These are phyloP conservation scores for Drosophila helvetica DNA, from an alignment of 2,888 invertebrate genomes.

Conservation along the genomic window DNA sequence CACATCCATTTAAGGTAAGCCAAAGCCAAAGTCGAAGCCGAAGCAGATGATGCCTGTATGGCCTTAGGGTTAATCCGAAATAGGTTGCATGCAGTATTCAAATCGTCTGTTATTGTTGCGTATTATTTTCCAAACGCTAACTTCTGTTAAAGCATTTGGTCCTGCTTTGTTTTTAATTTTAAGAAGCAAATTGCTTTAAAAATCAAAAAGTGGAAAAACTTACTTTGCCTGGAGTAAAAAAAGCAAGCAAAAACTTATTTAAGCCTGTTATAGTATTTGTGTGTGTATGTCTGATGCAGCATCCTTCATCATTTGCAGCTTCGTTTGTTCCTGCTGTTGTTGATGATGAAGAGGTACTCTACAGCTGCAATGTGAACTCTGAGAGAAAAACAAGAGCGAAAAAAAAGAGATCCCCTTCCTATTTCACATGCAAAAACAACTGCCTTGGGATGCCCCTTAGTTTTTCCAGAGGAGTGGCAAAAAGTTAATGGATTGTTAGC, in stretches of 20 bases:
- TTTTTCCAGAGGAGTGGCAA: slow-evolving; percentile 74
- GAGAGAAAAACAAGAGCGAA: slow-evolving; percentile 20
- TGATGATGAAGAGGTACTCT: slow-evolving; percentile 61
- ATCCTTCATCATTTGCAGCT: slow-evolving; percentile 65
- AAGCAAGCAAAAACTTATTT: slow-evolving; percentile 46
- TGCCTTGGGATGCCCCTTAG: slow-evolving; percentile 62
- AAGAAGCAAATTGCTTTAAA: slow-evolving; percentile 46
- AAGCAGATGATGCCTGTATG: slow-evolving; percentile 19
- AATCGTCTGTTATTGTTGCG: not conserved
- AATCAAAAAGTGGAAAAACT: slow-evolving; percentile 65
- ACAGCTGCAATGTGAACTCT: slow-evolving; percentile 50
- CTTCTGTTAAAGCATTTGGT: not conserved
- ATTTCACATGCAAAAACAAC: slow-evolving; percentile 53
- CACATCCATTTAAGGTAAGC: slow-evolving; percentile 15
- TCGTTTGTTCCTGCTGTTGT: slow-evolving; percentile 44
- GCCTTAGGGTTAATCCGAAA: slow-evolving; percentile 33
- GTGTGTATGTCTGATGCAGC: slow-evolving; percentile 38
- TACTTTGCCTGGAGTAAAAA: slow-evolving; percentile 44
- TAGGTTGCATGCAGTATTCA: slow-evolving; percentile 20
- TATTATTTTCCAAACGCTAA: not conserved
- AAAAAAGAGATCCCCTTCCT: slow-evolving; percentile 42
- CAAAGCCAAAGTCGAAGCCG: slow-evolving; percentile 18
- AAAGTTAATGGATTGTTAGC: slow-evolving; percentile 80
- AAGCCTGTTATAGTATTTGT: slow-evolving; percentile 38
- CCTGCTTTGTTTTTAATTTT: not conserved